Evolutionary conservation across 2,113 vertebrate species (phyloP), one percentile per base, ranked within the genome.

Genomic region (Percina caprodes): DNA sequence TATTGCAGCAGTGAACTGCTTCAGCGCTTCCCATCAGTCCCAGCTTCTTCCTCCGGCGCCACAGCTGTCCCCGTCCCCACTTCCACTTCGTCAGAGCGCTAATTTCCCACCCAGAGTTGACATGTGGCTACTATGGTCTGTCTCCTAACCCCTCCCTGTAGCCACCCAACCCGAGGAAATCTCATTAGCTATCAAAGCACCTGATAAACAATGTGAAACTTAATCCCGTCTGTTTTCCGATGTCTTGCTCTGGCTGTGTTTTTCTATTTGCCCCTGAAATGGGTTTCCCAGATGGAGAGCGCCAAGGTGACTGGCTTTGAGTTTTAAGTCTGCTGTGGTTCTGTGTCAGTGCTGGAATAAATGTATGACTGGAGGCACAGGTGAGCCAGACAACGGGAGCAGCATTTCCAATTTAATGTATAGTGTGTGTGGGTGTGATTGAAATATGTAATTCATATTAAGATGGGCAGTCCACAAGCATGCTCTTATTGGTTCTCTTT

Each of bases 221-320:
- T 69, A 82, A 85, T 79, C 63, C 74, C 13, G 55, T 69, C 56
- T 19, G 8, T 49, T n/a, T n/a, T 55, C 33, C 26, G 4, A 51
- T 24, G 59, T 68, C 56, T 7, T 24, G 51, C 77, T 61, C n/a
- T 8, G 71, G 46, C 63, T 77, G 30, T 48, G n/a, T 21, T 70
- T 54, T 62, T 72, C 45, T 80, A 66, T 88, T 88, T 86, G 74
- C 83, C 82, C 59, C 74, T 46, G 63, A 77, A 89, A 86, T 88
- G 52, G 60, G 63, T 82, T 88, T 85, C 72, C 76, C 83, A 74
- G 81, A 63, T 51, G 77, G 78, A 61, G 54, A 68, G 74, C 39
- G 30, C 67, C 71, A 56, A 79, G 74, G 69, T 77, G 26, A 49
- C 35, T 18, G 69, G 75, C 78, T 86, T 68, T 86, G 79, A 77